Percentiles rank a stretch among this genome's conserved stretches.
phyloP scores from a whole-genome alignment of 92 coral and sea anemone species.

The Porites evermanni region DNA sequence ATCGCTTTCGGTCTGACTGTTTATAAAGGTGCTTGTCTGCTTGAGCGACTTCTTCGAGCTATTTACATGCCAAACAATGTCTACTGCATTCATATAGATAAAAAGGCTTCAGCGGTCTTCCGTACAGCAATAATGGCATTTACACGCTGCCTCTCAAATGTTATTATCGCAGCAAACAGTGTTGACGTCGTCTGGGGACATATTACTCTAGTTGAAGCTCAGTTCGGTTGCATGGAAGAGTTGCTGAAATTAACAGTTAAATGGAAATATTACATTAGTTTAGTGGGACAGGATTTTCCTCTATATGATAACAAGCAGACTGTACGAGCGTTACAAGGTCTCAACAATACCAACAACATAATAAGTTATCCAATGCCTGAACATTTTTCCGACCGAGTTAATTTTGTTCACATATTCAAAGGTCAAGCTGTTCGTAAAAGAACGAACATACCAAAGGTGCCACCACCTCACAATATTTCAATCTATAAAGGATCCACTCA shows the following conservation, averaged over 20 bases:
- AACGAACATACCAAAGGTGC: neutral
- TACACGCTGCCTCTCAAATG: conserved; percentile 63
- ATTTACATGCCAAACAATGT: no score
- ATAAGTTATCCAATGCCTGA: neutral
- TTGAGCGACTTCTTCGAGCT: no score
- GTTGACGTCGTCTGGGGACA: no score
- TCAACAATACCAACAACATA: conserved; percentile 4
- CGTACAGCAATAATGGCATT: conserved; percentile 45
- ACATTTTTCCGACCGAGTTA: neutral
- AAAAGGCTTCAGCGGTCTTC: conserved; percentile 43
- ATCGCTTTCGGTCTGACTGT: no score
- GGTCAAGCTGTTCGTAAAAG: neutral
- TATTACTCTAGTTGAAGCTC: conserved; percentile 40
- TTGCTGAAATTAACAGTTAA: no score
- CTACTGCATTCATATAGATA: conserved; percentile 77
- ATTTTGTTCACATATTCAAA: neutral
- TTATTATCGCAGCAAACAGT: conserved; percentile 36
- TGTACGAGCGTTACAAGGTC: no score
- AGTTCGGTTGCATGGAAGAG: conserved; percentile 48
- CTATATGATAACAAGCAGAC: neutral
- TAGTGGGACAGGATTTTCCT: conserved; percentile 53
- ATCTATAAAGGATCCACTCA: no score
- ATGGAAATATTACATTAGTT: no score
- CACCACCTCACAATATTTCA: no score
- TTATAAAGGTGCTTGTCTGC: no score